phyloP scores from a whole-genome alignment of 2,113 vertebrate species.

The Triplophysa tibetana region DNA sequence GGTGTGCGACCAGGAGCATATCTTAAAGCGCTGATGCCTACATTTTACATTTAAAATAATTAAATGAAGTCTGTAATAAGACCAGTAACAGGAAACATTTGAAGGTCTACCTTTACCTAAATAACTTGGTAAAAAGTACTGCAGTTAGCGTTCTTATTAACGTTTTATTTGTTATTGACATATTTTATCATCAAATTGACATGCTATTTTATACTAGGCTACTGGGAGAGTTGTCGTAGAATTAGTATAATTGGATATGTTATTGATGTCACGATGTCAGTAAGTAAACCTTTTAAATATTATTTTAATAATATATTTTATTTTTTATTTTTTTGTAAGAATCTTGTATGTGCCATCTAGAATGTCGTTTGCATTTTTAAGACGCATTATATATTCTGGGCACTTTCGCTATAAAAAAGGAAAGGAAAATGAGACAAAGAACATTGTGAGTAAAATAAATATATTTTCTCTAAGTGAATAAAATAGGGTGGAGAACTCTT shows the following conservation, averaged over 20 bases:
- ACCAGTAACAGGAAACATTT: background rate
- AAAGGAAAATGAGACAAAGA: background rate
- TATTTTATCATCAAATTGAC: background rate
- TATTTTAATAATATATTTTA: background rate
- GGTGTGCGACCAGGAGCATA: slow-evolving; percentile 12
- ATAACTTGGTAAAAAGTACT: background rate
- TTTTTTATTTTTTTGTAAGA: background rate
- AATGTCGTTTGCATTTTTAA: slow-evolving; percentile 41
- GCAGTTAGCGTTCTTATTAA: background rate
- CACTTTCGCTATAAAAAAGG: slow-evolving; percentile 34
- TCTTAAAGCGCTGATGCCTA: background rate
- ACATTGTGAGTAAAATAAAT: slow-evolving; percentile 12
- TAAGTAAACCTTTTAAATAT: background rate
- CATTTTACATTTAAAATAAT: background rate
- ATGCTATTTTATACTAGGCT: background rate
- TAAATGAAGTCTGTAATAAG: background rate
- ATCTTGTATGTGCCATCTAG: background rate
- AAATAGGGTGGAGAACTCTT: slow-evolving; percentile 25
- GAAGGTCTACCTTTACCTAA: background rate
- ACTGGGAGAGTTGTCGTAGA: background rate
- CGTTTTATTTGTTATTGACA: background rate
- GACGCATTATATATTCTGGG: slow-evolving; percentile 1
- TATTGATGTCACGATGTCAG: background rate
- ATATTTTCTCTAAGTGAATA: slow-evolving; percentile 19
- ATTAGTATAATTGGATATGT: background rate